phyloP scores from a whole-genome alignment of 2,113 vertebrate genomes.

The Formicarius rufipectus region DNA sequence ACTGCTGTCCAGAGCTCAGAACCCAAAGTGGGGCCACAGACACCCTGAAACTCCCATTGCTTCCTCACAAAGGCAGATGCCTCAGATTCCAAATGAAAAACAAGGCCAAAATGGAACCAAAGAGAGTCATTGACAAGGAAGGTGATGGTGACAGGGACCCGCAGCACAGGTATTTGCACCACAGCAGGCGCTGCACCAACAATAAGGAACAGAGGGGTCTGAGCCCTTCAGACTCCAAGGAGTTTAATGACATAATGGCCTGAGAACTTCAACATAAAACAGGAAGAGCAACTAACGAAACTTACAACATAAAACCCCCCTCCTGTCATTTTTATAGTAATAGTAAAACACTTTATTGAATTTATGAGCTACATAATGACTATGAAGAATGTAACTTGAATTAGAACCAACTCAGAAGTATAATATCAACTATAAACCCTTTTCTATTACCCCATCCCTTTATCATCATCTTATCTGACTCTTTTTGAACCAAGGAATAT shows the following conservation, averaged over 20 bases:
- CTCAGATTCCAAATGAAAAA: background rate
- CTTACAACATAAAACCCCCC: constrained; percentile 85
- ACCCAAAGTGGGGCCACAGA: background rate
- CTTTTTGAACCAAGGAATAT: constrained; percentile 67
- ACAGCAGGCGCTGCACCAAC: background rate
- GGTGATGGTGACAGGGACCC: background rate
- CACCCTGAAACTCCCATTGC: background rate
- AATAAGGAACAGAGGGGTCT: constrained; percentile 39
- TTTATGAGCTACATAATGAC: constrained; percentile 87
- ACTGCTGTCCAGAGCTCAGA: background rate
- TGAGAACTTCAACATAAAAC: constrained; percentile 80
- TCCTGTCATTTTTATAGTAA: constrained; percentile 87
- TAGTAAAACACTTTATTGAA: constrained; percentile 87
- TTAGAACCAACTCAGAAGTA: constrained; percentile 82
- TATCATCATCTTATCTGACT: constrained; percentile 61
- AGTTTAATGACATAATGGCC: constrained; percentile 81
- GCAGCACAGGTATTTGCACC: background rate
- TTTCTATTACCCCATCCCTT: constrained; percentile 73
- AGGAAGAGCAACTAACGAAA: constrained; percentile 82
- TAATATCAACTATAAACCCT: constrained; percentile 82
- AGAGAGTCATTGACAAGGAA: background rate
- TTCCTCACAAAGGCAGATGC: background rate
- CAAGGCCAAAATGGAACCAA: background rate
- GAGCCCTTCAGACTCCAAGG: constrained; percentile 79
- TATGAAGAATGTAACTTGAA: constrained; percentile 82